Conservation (phyloP, 2,888 invertebrate genomes). For the Dichetophora obliterata region DNA sequence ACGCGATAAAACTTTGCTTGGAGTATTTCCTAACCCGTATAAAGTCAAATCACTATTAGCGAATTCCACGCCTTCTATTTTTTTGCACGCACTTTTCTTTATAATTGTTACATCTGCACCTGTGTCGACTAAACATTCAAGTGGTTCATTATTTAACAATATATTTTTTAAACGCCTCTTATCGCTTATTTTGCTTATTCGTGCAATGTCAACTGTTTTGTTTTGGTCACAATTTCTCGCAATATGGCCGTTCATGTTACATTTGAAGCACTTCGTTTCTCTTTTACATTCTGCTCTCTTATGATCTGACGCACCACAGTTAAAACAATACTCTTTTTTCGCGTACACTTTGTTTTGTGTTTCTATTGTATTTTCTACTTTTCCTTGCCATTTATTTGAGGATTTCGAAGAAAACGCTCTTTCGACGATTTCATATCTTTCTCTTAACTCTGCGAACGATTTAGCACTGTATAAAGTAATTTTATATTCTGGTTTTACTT, state of each 20-base stretch:
- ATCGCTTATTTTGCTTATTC: no score
- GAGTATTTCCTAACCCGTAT: no score
- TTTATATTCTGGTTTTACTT: no score
- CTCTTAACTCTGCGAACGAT: no score
- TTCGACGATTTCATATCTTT: no score
- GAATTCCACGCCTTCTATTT: not conserved
- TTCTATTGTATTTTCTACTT: no score
- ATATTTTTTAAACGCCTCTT: not conserved
- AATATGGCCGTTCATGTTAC: not conserved
- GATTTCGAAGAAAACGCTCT: no score
- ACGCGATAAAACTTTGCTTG: no score
- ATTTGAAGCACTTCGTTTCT: not conserved
- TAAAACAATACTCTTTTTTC: not conserved
- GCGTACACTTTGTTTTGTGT: no score
- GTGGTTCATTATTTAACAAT: not conserved
- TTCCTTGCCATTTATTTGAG: no score
- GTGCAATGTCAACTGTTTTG: not conserved
- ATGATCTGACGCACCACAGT: not conserved
- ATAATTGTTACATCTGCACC: constrained; percentile 22
- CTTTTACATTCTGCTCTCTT: not conserved
- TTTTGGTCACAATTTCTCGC: not conserved
- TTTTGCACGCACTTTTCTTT: not conserved
- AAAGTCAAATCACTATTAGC: not conserved
- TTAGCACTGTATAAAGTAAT: no score
- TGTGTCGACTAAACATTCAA: not conserved